phyloP scores from a whole-genome alignment of 2,113 vertebrate species.

The Sterrhoptilus dennistouni region DNA sequence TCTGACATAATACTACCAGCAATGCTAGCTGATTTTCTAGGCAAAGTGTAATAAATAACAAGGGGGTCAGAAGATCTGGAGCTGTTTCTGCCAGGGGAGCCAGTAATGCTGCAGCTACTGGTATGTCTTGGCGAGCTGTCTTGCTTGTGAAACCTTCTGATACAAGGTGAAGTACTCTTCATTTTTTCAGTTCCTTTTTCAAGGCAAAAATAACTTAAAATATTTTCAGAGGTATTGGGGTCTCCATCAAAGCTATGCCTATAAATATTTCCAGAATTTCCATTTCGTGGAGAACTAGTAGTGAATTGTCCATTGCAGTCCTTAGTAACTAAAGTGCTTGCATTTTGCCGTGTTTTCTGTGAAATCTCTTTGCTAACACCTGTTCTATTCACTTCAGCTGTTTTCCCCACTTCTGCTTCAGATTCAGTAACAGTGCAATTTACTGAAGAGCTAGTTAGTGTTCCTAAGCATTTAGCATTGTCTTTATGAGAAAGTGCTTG shows the following conservation, averaged over 20 bases:
- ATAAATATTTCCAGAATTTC: neutral
- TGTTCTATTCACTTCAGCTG: neutral
- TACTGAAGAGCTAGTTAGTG: neutral
- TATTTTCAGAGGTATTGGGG: neutral
- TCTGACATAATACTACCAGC: conserved; percentile 30
- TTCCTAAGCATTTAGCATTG: neutral
- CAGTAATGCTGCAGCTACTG: neutral
- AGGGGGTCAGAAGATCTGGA: conserved; percentile 1
- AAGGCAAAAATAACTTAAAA: conserved; percentile 34
- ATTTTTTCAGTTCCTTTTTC: conserved; percentile 34
- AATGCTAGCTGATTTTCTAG: conserved; percentile 67
- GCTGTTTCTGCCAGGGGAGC: neutral
- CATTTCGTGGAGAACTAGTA: neutral
- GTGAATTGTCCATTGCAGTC: neutral
- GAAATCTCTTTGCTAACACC: neutral
- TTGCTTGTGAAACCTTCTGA: conserved; percentile 39
- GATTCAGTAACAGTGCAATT: neutral
- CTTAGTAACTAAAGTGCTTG: neutral
- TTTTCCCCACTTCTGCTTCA: neutral
- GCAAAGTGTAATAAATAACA: conserved; percentile 65
- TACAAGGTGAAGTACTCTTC: conserved; percentile 6
- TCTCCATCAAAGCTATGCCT: neutral
- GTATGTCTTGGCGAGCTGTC: neutral
- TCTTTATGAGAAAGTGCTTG: neutral
- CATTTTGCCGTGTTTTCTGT: conserved; percentile 25